Conservation (phyloP, 2,888 invertebrate genomes). For the Pyralis farinalis region DNA sequence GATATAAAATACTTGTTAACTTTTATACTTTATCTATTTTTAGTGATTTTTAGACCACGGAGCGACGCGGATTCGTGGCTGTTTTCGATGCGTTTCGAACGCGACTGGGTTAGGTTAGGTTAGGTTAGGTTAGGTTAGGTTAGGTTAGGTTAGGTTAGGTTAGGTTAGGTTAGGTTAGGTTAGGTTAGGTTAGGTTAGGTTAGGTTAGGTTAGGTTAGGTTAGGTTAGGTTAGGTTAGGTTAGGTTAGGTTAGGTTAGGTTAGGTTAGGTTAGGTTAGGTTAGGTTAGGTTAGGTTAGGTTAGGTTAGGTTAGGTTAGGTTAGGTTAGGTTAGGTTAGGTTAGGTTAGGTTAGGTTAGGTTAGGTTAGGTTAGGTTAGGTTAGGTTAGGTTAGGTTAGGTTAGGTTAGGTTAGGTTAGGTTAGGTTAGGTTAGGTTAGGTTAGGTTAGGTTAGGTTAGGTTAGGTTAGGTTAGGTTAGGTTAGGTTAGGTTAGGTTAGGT, state of each 20-base stretch:
- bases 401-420: conserved; percentile 15
- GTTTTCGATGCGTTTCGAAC: too few relatives aligned
- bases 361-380: conserved; percentile 13
- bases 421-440: conserved; percentile 15
- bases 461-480: conserved; percentile 19
- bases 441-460: conserved; percentile 15
- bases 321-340: conserved; percentile 15
- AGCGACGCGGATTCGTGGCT: too few relatives aligned
- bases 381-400: conserved; percentile 14
- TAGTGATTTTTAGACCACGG: too few relatives aligned
- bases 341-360: conserved; percentile 16
- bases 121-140: conserved; percentile 16
- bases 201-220: conserved; percentile 13
- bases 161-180: conserved; percentile 13
- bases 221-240: conserved; percentile 14
- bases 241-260: conserved; percentile 17
- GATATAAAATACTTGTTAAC: too few relatives aligned
- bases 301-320: conserved; percentile 17
- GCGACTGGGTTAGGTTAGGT: conserved; percentile 12
- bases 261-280: conserved; percentile 17
- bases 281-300: conserved; percentile 14
- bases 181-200: conserved; percentile 14
- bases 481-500: conserved; percentile 16
- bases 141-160: conserved; percentile 12
- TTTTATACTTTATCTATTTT: too few relatives aligned